Conservation (phyloP, 2,797 vertebrate species). For the Poecilia wingei region DNA sequence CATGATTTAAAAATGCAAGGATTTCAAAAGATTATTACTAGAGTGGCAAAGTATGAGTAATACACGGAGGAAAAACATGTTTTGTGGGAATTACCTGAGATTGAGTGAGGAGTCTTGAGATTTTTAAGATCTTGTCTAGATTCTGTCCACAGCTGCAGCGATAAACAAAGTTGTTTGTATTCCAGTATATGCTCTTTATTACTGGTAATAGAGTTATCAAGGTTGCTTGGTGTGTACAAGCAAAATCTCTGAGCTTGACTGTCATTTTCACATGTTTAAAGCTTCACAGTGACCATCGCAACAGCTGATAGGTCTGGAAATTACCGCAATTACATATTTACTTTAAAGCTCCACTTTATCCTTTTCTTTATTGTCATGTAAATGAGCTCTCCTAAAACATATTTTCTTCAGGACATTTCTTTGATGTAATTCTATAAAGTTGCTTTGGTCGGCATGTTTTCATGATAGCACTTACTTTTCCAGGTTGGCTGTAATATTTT, state of each 20-base stretch:
- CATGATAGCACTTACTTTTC: slow-evolving; percentile 42
- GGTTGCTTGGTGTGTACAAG: slow-evolving; percentile 15
- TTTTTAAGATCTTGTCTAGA: slow-evolving; percentile 27
- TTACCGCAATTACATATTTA: background rate
- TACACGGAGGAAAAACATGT: background rate
- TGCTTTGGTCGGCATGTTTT: slow-evolving; percentile 41
- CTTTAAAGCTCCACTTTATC: background rate
- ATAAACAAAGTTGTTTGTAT: slow-evolving; percentile 2
- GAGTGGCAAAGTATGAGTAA: slow-evolving; percentile 30
- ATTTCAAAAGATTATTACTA: slow-evolving; percentile 39
- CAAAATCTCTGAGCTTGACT: background rate
- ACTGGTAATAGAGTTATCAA: slow-evolving; percentile 6
- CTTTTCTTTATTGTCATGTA: background rate
- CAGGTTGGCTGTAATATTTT: slow-evolving; percentile 35
- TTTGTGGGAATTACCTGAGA: slow-evolving; percentile 8
- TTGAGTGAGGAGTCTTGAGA: slow-evolving; percentile 16
- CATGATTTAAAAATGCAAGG: slow-evolving; percentile 45
- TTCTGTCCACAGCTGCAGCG: background rate
- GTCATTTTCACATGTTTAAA: background rate
- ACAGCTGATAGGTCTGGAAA: background rate
- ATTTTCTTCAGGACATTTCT: slow-evolving; percentile 3
- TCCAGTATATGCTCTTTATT: slow-evolving; percentile 11
- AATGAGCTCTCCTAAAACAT: slow-evolving; percentile 6
- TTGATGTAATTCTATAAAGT: slow-evolving; percentile 21
- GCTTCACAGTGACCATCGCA: background rate